phyloP scores from a whole-genome alignment of 2,797 vertebrate species.

The Alcedo atthis region DNA sequence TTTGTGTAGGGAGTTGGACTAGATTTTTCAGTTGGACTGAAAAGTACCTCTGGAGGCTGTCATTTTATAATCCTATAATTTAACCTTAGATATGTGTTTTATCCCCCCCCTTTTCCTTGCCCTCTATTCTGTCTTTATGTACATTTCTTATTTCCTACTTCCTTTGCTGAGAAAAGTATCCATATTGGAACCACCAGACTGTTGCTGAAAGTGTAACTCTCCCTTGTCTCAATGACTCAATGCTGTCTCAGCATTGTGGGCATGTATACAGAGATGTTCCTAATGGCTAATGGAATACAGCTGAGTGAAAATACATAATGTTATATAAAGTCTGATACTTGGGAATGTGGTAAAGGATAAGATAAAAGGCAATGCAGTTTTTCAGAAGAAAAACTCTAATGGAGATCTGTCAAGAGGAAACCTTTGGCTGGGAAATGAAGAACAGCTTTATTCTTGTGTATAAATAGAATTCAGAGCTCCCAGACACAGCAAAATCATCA shows the following conservation, averaged over 20 bases:
- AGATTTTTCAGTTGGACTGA: neutral
- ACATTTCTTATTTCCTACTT: neutral
- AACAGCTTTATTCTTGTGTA: conserved; percentile 2
- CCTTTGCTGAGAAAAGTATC: neutral
- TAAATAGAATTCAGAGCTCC: conserved; percentile 46
- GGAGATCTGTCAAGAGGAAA: conserved; percentile 2
- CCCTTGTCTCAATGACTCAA: neutral
- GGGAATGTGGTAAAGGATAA: neutral
- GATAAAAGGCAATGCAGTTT: conserved; percentile 7
- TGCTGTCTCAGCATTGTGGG: neutral
- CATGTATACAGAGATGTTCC: neutral
- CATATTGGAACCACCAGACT: neutral
- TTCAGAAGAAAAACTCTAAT: conserved; percentile 15
- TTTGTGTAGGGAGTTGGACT: neutral
- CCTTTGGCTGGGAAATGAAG: conserved; percentile 1
- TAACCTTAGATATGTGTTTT: neutral
- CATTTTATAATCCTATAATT: neutral
- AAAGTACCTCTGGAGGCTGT: neutral
- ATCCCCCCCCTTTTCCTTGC: neutral
- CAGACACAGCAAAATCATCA: neutral
- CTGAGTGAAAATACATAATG: conserved; percentile 3
- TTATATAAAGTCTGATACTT: neutral
- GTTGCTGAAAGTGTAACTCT: neutral
- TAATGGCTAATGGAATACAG: conserved; percentile 29
- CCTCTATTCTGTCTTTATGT: neutral